These are phyloP conservation scores for Scomber japonicus DNA, from an alignment of 2,113 vertebrate genomes.

Conservation along the genomic window DNA sequence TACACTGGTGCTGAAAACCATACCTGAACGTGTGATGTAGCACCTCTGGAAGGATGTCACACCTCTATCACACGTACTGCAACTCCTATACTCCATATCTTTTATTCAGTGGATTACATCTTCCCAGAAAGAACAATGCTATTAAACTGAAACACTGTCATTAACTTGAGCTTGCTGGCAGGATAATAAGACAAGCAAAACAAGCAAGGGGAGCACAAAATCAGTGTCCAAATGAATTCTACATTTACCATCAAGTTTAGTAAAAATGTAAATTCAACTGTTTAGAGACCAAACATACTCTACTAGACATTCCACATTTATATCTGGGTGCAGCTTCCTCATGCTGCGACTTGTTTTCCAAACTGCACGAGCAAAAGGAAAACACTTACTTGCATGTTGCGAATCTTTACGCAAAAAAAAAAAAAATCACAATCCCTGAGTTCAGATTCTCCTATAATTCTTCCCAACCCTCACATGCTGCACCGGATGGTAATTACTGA, in stretches of 20 bases:
- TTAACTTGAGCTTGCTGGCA: neutral
- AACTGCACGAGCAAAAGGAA: neutral
- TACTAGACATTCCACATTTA: constrained; percentile 24
- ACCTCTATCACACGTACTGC: constrained; percentile 32
- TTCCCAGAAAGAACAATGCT: neutral
- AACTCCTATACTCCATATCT: neutral
- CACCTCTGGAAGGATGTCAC: constrained; percentile 44
- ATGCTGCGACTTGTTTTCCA: constrained; percentile 6
- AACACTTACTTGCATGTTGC: constrained; percentile 7
- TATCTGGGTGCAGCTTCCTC: neutral
- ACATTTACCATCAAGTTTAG: neutral
- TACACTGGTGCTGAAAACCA: constrained; percentile 27
- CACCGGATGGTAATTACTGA: constrained; percentile 71
- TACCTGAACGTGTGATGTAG: constrained; percentile 45
- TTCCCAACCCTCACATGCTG: constrained; percentile 46
- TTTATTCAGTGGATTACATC: neutral
- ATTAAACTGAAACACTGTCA: neutral
- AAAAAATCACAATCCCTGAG: constrained; percentile 14
- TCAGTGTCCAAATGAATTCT: neutral
- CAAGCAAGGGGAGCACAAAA: neutral
- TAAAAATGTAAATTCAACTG: neutral
- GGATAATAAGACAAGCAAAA: neutral
- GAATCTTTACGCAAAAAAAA: neutral
- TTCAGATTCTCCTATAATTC: constrained; percentile 63
- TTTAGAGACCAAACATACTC: neutral